A percentile compares a stretch with the other conserved stretches of the same genome.
These are phyloP conservation scores for Trichechus manatus DNA, from an alignment of 2,113 vertebrate genomes.

Conservation along the genomic window DNA sequence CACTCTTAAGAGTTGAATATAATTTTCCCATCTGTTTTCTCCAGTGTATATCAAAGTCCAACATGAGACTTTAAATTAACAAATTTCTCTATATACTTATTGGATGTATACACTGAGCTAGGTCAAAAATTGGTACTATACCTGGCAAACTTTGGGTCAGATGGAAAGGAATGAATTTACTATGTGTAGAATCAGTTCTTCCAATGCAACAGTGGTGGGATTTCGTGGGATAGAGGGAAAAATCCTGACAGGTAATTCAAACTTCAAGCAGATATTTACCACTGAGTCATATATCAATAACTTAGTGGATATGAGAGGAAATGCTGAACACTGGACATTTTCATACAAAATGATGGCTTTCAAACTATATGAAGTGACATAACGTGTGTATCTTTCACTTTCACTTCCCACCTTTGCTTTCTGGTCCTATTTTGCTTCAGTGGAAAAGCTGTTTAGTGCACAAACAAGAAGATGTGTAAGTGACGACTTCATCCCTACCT, in stretches of 20 bases:
- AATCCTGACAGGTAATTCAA: neutral
- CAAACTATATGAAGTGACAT: neutral
- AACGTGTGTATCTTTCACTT: neutral
- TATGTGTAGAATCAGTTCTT: neutral
- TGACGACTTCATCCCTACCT: neutral
- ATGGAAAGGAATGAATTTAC: neutral
- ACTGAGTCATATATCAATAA: neutral
- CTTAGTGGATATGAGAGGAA: neutral
- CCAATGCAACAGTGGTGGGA: neutral
- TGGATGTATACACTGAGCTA: neutral
- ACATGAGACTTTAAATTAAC: neutral
- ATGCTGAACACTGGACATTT: neutral
- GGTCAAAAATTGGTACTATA: neutral
- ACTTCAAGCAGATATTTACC: neutral
- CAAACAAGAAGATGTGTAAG: neutral
- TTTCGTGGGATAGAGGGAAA: neutral
- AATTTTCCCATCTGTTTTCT: neutral
- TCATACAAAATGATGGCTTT: neutral
- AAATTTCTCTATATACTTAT: neutral
- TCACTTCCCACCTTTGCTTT: neutral
- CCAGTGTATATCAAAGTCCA: neutral
- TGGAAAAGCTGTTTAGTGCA: neutral
- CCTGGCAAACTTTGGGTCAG: neutral
- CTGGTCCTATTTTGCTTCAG: neutral
- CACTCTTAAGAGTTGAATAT: neutral